Evolutionary conservation across 2,797 vertebrate genomes (phyloP).

Genomic region (Erithacus rubecula): DNA sequence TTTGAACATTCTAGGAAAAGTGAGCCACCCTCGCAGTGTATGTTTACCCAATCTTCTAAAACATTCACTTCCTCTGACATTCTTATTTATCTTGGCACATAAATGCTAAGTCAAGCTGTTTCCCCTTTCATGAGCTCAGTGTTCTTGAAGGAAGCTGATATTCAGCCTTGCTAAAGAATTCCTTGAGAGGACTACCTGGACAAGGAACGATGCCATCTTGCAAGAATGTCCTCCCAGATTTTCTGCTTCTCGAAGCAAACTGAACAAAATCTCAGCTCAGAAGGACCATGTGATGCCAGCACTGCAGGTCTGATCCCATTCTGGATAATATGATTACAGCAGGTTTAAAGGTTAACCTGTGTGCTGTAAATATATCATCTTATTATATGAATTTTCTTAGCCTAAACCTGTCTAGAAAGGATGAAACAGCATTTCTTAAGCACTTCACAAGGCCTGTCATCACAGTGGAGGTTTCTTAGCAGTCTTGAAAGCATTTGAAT

Average conservation of each 20-base stretch:
- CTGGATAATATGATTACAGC: conserved; percentile 7
- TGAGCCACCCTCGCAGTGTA: background rate
- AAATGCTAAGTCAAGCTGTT: background rate
- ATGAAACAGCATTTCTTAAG: conserved; percentile 30
- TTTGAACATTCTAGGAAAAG: background rate
- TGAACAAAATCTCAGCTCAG: background rate
- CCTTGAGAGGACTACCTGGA: background rate
- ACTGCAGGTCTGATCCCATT: background rate
- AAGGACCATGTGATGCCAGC: background rate
- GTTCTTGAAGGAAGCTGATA: background rate
- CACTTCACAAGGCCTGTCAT: conserved; percentile 16
- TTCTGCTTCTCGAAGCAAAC: background rate
- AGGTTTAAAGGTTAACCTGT: background rate
- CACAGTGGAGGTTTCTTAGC: background rate
- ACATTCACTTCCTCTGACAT: conserved; percentile 7
- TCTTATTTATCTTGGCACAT: conserved; percentile 42
- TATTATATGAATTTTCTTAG: conserved; percentile 4
- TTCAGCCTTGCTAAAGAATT: background rate
- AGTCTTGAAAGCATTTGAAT: conserved; percentile 16
- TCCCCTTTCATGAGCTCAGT: conserved; percentile 15
- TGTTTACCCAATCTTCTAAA: conserved; percentile 4
- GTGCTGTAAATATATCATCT: conserved; percentile 23
- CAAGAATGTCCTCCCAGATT: background rate
- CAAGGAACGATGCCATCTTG: background rate
- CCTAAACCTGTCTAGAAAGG: background rate